Evolutionary conservation across 2,113 vertebrate genomes (phyloP), one percentile per base, ranked within the genome.

Genomic region (Bambusicola thoracicus): DNA sequence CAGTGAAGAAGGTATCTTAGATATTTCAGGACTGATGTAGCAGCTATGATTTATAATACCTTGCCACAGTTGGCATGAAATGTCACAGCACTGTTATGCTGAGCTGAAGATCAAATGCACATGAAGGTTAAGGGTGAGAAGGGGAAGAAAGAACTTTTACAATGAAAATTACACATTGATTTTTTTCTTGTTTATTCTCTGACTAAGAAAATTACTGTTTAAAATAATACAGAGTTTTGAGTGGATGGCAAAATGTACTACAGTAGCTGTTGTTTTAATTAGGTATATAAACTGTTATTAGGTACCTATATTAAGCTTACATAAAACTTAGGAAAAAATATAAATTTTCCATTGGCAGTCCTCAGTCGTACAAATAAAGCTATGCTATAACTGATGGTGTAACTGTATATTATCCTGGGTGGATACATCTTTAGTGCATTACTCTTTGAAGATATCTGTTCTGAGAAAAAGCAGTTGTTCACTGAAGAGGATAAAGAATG

Each of bases 401-500:
- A 79, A 72, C 68, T 79, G 22, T 72, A 48, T 56, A 68, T 88
- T 79, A 44, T 81, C 55, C 66, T 44, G 34, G n/a, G 48, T 66
- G 68, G 82, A 25, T 58, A 61, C 83, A 93, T 90, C 94, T 97
- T 96, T 96, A 93, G 92, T 79, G 88, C 73, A 81, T 95, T 96
- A 93, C 93, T 94, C 94, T 95, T 24, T 81, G 78, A 40, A 58
- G 85, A 53, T 69, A 87, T 95, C 63, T 95, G 62, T 89, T 95
- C 78, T 89, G 88, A 94, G 90, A 89, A 85, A 85, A 87, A 91
- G 49, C 78, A 67, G 85, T 87, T 89, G 91, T 87, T 93, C 84
- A 11, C 79, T 78, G 61, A 92, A 95, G 84, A 90, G 81, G 38
- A 90, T 93, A 84, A 95, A 96, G 95, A 89, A 76, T 97, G 97